Conservation (phyloP, 30 jellyfish, hydroid and myxozoan genomes). For the Pelagia noctiluca region DNA sequence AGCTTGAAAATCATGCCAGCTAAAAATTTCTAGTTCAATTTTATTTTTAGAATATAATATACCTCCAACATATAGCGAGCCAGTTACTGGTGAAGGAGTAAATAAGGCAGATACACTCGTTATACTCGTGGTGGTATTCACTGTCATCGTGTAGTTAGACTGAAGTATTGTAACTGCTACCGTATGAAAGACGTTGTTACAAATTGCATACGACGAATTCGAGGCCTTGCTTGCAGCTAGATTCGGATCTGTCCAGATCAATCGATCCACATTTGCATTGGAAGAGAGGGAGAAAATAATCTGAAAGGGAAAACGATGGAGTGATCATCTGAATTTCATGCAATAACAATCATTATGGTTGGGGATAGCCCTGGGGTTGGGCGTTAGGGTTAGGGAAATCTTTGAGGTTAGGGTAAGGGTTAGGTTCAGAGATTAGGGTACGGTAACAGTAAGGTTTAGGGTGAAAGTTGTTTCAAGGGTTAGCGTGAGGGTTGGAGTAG, state of each 20-base stretch:
- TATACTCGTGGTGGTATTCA: conserved; percentile 22
- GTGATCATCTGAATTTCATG: too few species aligned
- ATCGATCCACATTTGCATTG: conserved; percentile 14
- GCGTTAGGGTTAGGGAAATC: background rate
- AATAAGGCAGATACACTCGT: conserved; percentile 16
- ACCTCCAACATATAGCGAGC: conserved; percentile 71
- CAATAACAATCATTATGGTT: background rate
- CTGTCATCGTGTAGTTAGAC: conserved; percentile 38
- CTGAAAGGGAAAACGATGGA: background rate
- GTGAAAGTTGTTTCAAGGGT: too few species aligned
- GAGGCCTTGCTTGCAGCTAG: conserved; percentile 54
- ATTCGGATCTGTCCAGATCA: conserved; percentile 63
- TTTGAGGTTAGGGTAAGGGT: background rate
- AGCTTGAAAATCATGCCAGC: background rate
- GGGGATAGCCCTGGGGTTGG: background rate
- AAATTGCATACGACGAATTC: conserved; percentile 49
- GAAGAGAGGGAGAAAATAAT: conserved; percentile 17
- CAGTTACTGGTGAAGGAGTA: conserved; percentile 34
- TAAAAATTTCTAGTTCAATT: too few species aligned
- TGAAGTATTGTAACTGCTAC: conserved; percentile 30
- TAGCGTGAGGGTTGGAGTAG: background rate
- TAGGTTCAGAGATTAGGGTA: background rate
- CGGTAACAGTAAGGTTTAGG: background rate
- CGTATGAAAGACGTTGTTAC: conserved; percentile 61
- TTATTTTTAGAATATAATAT: background rate